Percentiles rank a stretch among this genome's conserved stretches.
Evolutionary conservation across 2,797 vertebrate species (phyloP).

Genomic region (Microctenopoma stevenorrisi): DNA sequence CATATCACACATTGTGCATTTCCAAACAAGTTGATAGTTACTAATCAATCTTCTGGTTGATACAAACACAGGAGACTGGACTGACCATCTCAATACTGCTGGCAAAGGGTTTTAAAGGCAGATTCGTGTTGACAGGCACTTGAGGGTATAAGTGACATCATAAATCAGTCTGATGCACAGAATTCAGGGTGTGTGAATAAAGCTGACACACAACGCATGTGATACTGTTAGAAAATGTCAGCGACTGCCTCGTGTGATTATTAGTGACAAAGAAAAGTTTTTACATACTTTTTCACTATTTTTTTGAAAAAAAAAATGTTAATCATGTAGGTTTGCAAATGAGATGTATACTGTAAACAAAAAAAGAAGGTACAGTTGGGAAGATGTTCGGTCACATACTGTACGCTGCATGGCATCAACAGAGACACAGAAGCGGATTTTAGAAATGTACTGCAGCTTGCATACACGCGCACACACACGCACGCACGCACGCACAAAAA

Average conservation of each 20-base stretch:
- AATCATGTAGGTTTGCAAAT: slow-evolving; percentile 79
- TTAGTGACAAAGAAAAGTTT: slow-evolving; percentile 33
- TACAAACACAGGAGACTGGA: slow-evolving; percentile 16
- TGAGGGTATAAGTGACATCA: neutral
- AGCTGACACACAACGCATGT: slow-evolving; percentile 21
- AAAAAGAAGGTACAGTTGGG: slow-evolving; percentile 75
- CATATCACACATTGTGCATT: slow-evolving; percentile 13
- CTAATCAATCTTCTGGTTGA: slow-evolving; percentile 22
- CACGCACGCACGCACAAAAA: neutral
- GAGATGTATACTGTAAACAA: slow-evolving; percentile 87
- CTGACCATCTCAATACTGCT: slow-evolving; percentile 46
- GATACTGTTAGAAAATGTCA: slow-evolving; percentile 33
- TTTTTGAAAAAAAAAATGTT: neutral
- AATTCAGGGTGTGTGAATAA: slow-evolving; percentile 14
- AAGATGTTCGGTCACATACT: slow-evolving; percentile 76
- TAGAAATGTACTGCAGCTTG: slow-evolving; percentile 81
- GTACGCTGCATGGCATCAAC: slow-evolving; percentile 80
- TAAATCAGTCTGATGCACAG: neutral
- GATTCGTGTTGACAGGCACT: slow-evolving; percentile 11
- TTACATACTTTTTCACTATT: too few relatives aligned
- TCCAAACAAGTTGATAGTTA: slow-evolving; percentile 22
- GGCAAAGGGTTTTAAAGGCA: neutral
- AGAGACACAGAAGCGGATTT: slow-evolving; percentile 84
- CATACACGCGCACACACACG: slow-evolving; percentile 59
- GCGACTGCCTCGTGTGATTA: slow-evolving; percentile 24